Conservation (phyloP, 92 coral and sea anemone species). For the Epizoanthus scotinus region DNA sequence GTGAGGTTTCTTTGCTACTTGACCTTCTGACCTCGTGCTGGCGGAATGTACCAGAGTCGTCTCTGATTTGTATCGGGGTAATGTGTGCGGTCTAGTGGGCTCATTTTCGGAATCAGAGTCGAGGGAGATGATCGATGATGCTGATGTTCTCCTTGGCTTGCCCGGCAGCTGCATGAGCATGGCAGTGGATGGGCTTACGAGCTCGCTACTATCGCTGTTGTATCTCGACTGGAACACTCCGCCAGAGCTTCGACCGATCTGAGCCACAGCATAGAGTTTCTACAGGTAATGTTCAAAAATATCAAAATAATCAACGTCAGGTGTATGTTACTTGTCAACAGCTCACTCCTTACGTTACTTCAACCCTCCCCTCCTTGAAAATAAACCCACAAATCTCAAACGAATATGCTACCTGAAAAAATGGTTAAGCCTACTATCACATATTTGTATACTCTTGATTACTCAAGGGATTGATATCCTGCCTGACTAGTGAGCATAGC, state of each 20-base stretch:
- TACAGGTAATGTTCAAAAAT: conserved; percentile 17
- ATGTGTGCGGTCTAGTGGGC: conserved; percentile 22
- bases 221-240: conserved; percentile 31
- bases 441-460: no score
- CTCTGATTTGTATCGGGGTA: conserved; percentile 63
- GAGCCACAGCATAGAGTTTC: conserved; percentile 75
- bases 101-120: conserved; percentile 84
- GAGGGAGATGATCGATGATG: conserved; percentile 61
- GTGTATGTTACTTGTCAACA: not conserved
- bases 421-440: no score
- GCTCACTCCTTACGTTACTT: no score
- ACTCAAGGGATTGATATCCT: no score
- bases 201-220: conserved; percentile 54
- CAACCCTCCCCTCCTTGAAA: no score
- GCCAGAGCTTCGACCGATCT: conserved; percentile 67
- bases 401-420: no score
- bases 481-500: no score
- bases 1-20: not conserved
- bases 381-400: no score
- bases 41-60: conserved; percentile 36
- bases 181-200: conserved; percentile 69
- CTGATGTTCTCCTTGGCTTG: conserved; percentile 43
- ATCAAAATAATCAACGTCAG: not conserved
- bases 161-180: conserved; percentile 18
- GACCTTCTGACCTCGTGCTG: conserved; percentile 28